Conservation (phyloP, 2,888 invertebrate species). For the Cabera pusaria region DNA sequence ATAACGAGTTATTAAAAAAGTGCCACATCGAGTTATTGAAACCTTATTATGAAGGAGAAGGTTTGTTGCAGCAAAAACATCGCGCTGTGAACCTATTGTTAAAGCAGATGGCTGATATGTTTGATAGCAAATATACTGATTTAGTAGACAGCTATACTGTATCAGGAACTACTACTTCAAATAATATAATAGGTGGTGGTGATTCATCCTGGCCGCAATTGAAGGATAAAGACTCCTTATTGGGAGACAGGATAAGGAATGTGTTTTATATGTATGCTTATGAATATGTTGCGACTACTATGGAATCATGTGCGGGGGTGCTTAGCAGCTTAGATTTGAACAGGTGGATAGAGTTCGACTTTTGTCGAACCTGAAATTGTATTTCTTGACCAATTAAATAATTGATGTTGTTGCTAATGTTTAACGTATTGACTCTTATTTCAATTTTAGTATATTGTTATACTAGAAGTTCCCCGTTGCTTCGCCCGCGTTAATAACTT, state of each 20-base stretch:
- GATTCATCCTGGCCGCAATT: background rate
- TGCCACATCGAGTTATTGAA: slow-evolving; percentile 57
- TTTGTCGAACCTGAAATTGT: no score
- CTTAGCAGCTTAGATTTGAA: slow-evolving; percentile 68
- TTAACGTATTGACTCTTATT: no score
- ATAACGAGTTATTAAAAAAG: slow-evolving; percentile 50
- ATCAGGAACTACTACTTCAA: no score
- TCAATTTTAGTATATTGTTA: no score
- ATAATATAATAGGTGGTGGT: no score
- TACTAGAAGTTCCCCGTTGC: no score
- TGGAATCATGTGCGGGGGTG: slow-evolving; percentile 62
- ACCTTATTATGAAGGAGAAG: slow-evolving; percentile 64
- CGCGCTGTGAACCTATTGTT: slow-evolving; percentile 53
- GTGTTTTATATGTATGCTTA: slow-evolving; percentile 58
- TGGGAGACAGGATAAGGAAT: slow-evolving; percentile 39
- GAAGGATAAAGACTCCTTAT: slow-evolving; percentile 20
- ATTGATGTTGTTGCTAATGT: no score
- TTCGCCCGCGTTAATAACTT: no score
- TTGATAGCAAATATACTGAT: slow-evolving; percentile 53
- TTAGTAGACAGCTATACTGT: slow-evolving; percentile 24
- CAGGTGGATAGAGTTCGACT: slow-evolving; percentile 71
- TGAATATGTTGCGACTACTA: slow-evolving; percentile 51
- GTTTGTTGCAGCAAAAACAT: slow-evolving; percentile 52
- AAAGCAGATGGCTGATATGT: slow-evolving; percentile 51
- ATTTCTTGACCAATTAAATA: no score